Base-by-base conservation (phyloP, 2,113 vertebrate genomes). In the Chinchilla lanigera region DNA sequence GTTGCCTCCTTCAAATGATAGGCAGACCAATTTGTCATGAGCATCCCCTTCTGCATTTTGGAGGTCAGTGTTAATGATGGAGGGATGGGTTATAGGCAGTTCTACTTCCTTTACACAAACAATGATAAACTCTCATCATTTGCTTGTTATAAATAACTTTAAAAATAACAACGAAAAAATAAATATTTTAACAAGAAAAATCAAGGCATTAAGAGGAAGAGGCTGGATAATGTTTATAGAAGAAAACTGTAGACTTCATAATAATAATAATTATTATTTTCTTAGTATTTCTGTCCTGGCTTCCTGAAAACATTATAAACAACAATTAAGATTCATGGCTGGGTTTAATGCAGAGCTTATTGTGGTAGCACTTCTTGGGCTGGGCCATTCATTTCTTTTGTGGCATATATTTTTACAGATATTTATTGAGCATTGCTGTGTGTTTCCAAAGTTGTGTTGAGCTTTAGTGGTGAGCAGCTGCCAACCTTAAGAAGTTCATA, bases 61-160 rank as follows among this genome's bases (percentile, higher is more conserved):
- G 85, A 96, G 82, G 95, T 86, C 91, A 83, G 65, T 58, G 88
- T 97, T 93, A 94, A 97, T 77, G 86, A 78, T 3, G 22, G 92
- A 93, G 47, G n/a, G 89, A 86, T 82, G 47, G 58, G 83, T 93
- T 80, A 35, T 33, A 63, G 65, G 54, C 81, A 78, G 38, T 65
- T 65, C 38, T 86, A 90, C 69, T 87, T 94, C 26, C 52, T 67
- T 95, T 90, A 86, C 47, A 69, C 60, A 96, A 96, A 96, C 80
- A 97, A 35, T 81, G 83, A 96, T 56, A 87, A 95, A 93, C 75
- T 60, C 65, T 95, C 86, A 60, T 56, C 61, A 52, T 92, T 92
- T 87, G 86, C 78, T 91, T 97, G 87, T 87, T 97, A 96, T 96
- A 97, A 98, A 95, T 95, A 95, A 86, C 60, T 87, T 95, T 84